A percentile compares a stretch with the other conserved stretches of the same genome.
These are phyloP conservation scores for Nothura maculosa DNA, from an alignment of 2,797 vertebrate species.

Conservation along the genomic window DNA sequence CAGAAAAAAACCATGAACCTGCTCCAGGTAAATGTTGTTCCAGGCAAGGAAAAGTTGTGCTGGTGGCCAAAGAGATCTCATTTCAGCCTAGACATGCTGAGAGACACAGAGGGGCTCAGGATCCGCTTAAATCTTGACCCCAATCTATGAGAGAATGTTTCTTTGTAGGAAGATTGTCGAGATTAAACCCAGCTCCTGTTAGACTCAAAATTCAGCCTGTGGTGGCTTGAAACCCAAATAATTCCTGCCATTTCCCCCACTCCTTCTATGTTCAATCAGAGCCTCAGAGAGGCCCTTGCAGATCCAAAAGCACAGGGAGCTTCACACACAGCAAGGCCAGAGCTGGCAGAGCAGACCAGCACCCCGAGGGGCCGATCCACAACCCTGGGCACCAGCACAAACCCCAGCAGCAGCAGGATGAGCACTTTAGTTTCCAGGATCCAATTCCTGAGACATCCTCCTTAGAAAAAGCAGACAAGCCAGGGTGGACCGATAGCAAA, in stretches of 20 bases:
- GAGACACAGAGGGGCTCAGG: not conserved
- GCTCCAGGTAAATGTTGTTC: not conserved
- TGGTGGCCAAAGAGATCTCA: not conserved
- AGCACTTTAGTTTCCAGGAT: not conserved
- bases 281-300: not conserved
- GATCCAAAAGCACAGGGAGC: accelerated
- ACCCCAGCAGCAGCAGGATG: not conserved
- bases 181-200: not conserved
- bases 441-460: not conserved
- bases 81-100: not conserved
- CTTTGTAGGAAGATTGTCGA: not conserved
- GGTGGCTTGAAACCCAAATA: not conserved
- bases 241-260: not conserved
- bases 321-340: not conserved
- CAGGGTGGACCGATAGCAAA: not conserved
- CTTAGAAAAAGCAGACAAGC: not conserved
- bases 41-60: not conserved
- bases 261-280: not conserved
- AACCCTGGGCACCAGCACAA: not conserved
- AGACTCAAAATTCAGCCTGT: not conserved
- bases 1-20: accelerated
- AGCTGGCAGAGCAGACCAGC: not conserved
- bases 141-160: not conserved
- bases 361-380: not conserved
- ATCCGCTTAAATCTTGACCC: not conserved